Evolutionary conservation across 2,888 invertebrate genomes (phyloP).

Genomic region (Nesidiocoris tenuis): DNA sequence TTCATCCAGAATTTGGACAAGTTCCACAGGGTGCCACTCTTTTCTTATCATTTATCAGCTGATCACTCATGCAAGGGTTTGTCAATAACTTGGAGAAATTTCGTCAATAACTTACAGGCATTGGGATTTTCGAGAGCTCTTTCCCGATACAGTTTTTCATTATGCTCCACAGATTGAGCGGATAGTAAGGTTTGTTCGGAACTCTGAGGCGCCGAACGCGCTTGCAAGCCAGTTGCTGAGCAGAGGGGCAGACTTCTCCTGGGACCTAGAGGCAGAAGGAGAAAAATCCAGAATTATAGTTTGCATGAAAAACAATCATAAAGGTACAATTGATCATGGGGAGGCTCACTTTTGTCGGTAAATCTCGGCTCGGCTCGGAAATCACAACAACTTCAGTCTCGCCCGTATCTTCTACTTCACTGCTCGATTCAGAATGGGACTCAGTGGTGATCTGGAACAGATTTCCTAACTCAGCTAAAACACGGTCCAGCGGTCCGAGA

Average conservation of each 20-base stretch:
- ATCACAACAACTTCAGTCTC: constrained; percentile 50
- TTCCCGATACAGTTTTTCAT: constrained; percentile 99
- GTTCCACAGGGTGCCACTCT: no score
- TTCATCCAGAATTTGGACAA: no score
- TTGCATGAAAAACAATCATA: neutral
- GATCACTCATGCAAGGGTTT: no score
- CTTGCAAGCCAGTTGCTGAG: constrained; percentile 1
- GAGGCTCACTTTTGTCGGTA: neutral
- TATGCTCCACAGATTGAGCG: constrained; percentile 96
- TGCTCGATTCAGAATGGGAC: constrained; percentile 54
- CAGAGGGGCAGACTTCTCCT: neutral
- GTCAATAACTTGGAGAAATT: no score
- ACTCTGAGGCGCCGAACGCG: constrained; percentile 69
- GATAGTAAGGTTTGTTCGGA: constrained; percentile 91
- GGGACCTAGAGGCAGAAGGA: neutral
- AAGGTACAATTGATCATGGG: neutral
- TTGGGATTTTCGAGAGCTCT: constrained; percentile 97
- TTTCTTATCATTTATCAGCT: no score
- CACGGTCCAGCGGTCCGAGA: no score
- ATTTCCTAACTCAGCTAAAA: no score
- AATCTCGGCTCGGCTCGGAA: constrained; percentile 21
- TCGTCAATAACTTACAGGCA: constrained; percentile 87
- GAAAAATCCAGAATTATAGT: neutral
- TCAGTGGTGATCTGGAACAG: constrained; percentile 51
- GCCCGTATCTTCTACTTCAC: constrained; percentile 53